These are phyloP conservation scores for Chauna torquata DNA, from an alignment of 2,113 vertebrate species.

Conservation along the genomic window DNA sequence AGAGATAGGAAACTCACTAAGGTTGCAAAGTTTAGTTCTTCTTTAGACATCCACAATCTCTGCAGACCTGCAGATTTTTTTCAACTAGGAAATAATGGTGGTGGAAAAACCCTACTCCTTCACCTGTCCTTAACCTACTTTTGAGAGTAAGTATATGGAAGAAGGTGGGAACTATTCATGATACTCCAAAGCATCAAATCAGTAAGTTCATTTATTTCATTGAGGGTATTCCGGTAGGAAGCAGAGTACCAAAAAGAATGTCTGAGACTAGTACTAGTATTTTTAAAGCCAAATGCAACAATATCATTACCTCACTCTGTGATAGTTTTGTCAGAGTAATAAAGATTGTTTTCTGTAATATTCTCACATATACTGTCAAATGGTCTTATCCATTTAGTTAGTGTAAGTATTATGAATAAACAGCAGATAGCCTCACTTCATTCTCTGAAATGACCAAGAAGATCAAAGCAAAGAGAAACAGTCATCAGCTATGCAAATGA, in stretches of 20 bases:
- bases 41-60: background rate
- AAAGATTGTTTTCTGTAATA: background rate
- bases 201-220: background rate
- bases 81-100: background rate
- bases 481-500: background rate
- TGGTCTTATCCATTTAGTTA: background rate
- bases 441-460: slow-evolving; percentile 1
- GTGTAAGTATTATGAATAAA: background rate
- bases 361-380: background rate
- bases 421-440: background rate
- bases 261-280: background rate
- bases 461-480: background rate
- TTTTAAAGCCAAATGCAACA: background rate
- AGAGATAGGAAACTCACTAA: background rate
- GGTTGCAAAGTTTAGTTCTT: background rate
- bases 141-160: background rate
- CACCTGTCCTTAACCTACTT: background rate
- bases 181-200: background rate
- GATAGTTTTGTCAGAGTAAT: background rate
- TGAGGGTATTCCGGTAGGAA: background rate
- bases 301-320: background rate
- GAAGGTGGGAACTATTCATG: background rate
- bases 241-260: background rate
- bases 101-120: background rate
- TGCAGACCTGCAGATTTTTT: background rate